phyloP scores from a whole-genome alignment of 2,797 vertebrate genomes.

The Phoebastria nigripes region DNA sequence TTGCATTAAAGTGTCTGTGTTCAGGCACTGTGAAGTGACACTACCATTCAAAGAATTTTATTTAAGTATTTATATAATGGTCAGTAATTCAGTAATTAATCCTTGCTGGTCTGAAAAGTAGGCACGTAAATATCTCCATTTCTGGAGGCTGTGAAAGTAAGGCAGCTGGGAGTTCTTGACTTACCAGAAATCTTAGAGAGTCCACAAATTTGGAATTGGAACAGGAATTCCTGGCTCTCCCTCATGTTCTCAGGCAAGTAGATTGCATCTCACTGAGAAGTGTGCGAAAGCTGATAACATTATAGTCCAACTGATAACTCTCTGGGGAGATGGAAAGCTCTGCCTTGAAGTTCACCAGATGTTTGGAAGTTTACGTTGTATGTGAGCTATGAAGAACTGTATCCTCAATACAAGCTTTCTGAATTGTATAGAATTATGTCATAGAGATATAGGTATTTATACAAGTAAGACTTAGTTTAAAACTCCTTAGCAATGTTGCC shows the following conservation, averaged over 20 bases:
- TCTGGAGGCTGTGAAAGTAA: background rate
- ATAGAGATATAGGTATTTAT: background rate
- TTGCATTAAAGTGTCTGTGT: background rate
- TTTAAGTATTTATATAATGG: background rate
- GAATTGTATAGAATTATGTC: background rate
- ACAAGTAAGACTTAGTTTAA: background rate
- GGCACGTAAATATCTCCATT: background rate
- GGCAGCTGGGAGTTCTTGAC: constrained; percentile 27
- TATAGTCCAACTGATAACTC: constrained; percentile 48
- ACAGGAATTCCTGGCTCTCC: constrained; percentile 42
- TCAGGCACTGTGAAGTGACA: background rate
- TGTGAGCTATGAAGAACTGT: background rate
- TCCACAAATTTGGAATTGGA: constrained; percentile 27
- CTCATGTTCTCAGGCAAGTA: constrained; percentile 37
- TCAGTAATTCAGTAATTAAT: background rate
- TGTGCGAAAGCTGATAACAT: constrained; percentile 44
- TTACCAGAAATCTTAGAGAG: constrained; percentile 22
- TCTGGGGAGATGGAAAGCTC: background rate
- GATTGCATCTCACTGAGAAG: constrained; percentile 21
- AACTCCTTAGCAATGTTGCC: background rate
- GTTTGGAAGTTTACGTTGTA: constrained; percentile 28
- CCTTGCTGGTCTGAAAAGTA: background rate
- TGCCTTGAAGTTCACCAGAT: constrained; percentile 52
- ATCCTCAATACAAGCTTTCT: background rate
- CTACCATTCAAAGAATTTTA: background rate